phyloP scores from a whole-genome alignment of 2,888 invertebrate genomes.

The Drosophila siamana region DNA sequence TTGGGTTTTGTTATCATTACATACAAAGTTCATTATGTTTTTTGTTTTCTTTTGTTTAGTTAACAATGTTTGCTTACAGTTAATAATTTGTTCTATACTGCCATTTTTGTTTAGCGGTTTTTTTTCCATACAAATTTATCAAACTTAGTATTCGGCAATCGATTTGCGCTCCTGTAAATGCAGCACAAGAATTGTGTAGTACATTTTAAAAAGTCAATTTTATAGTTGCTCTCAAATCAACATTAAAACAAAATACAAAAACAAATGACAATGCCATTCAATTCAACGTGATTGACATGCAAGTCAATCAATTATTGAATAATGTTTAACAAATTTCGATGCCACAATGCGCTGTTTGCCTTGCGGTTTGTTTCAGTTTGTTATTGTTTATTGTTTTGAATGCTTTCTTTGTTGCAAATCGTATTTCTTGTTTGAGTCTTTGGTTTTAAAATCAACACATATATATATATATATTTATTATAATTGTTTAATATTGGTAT shows the following conservation, averaged over 20 bases:
- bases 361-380: constrained; percentile 36
- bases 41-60: constrained; percentile 54
- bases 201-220: constrained; percentile 34
- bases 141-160: constrained; percentile 58
- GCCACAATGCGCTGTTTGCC: constrained; percentile 22
- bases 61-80: constrained; percentile 72
- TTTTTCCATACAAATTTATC: constrained; percentile 53
- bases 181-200: constrained; percentile 54
- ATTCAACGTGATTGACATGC: constrained; percentile 17
- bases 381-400: constrained; percentile 35
- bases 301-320: constrained; percentile 44
- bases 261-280: constrained; percentile 16
- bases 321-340: constrained; percentile 56
- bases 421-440: constrained; percentile 73
- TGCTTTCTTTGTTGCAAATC: constrained; percentile 38
- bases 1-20: constrained; percentile 57
- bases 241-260: constrained; percentile 33
- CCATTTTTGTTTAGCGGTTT: constrained; percentile 28
- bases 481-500: constrained; percentile 49
- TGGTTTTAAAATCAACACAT: constrained; percentile 75
- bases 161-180: constrained; percentile 54
- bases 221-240: constrained; percentile 43
- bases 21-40: constrained; percentile 51
- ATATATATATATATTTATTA: constrained; percentile 53
- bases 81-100: constrained; percentile 59